Base-by-base conservation (phyloP, 2,797 vertebrate species). In the Morus bassanus region DNA sequence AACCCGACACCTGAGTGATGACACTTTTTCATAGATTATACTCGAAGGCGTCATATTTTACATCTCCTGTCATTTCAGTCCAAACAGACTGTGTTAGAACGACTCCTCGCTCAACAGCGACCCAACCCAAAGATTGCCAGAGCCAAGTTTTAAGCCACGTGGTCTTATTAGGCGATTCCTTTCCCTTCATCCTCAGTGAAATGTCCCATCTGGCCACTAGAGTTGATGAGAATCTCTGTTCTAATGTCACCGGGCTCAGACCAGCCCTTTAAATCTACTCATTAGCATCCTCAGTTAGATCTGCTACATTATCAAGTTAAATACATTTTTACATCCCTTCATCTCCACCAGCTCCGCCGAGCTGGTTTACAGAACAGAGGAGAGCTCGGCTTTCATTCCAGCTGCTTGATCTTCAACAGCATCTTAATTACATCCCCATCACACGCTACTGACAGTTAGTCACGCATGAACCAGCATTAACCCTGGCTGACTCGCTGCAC, bases 221-320 rank as follows among this genome's bases (percentile, higher is more conserved):
- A 89, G 70, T 3, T 74, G 91, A 94, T 85, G 94, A 89, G 61
- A 88, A 56, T 60, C 75, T 77, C 92, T 50, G 51, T n/a, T 77
- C 89, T 94, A 31, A 94, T 93, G 92, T 91, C 90, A 45, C 53
- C 37, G 6, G 86, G 81, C 89, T 87, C 63, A 53, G 82, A 88
- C 88, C 94, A 93, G 75, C 85, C 85, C 76, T 94, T 80, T 78
- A 91, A 97, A 95, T 89, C 93, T 82, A 30, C 91, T 92, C 95
- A 88, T 89, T 92, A 91, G 91, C 64, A 13, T 80, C 81, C 19
- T 0, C 8, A 88, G 87, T 67, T 56, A 43, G 93, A 88, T 93
- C 85, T 83, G 63, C 78, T n/a, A 11, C 15, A 1, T 91, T 89
- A 93, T 64, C 69, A 53, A 85, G 76, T 91, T 93, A 96, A 94